Evolutionary conservation across 2,888 invertebrate species (phyloP).

Genomic region (Lumbricus terrestris): DNA sequence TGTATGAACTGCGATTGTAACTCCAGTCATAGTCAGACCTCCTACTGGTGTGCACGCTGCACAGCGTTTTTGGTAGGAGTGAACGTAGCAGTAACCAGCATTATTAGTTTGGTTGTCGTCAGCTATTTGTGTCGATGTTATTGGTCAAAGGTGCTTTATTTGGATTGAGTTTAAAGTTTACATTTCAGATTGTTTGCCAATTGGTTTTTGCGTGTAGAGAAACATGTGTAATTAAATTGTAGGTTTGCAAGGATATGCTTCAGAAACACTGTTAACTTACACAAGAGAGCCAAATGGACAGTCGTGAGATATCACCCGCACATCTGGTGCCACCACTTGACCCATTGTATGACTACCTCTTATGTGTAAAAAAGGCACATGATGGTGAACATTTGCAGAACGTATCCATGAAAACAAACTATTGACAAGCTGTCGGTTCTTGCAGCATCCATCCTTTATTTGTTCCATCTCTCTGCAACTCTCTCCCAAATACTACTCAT

Average conservation of each 20-base stretch:
- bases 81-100: neutral
- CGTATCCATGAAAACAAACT: neutral
- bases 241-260: too few species aligned
- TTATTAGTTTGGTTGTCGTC: neutral
- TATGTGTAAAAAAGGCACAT: neutral
- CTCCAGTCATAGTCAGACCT: neutral
- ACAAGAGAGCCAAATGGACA: neutral
- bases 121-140: neutral
- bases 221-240: neutral
- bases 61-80: neutral
- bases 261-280: too few species aligned
- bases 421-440: neutral
- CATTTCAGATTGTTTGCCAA: neutral
- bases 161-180: neutral
- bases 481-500: neutral
- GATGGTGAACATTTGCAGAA: neutral
- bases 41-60: neutral
- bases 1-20: neutral
- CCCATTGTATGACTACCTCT: neutral
- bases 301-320: neutral
- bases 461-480: neutral
- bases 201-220: neutral
- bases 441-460: neutral
- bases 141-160: neutral
- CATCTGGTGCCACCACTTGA: neutral